Percentiles rank a stretch among this genome's conserved stretches.
Evolutionary conservation across 2,113 vertebrate species (phyloP).

Genomic region (Spheniscus mendiculus): DNA sequence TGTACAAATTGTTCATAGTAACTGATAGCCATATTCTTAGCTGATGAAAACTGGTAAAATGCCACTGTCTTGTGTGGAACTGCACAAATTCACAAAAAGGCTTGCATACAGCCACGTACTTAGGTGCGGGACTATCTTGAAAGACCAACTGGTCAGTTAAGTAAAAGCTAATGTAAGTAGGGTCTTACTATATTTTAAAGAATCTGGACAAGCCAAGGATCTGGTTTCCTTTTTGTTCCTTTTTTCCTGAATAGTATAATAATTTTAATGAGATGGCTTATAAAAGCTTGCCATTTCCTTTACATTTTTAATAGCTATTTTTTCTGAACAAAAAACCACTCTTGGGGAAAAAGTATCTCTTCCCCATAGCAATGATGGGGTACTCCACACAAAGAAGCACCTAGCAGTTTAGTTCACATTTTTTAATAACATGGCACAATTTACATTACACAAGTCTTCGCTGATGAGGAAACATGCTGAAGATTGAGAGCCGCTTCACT

Average conservation of each 20-base stretch:
- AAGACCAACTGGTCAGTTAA: neutral
- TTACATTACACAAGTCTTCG: conserved; percentile 98
- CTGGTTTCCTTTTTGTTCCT: neutral
- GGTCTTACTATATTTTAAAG: neutral
- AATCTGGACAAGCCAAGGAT: neutral
- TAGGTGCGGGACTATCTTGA: neutral
- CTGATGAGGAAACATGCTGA: conserved; percentile 98
- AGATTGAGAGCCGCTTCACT: conserved; percentile 91
- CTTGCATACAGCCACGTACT: neutral
- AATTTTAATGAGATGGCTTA: neutral
- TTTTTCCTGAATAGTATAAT: neutral
- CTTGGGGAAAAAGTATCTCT: neutral
- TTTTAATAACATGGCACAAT: conserved; percentile 99
- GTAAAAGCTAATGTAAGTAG: neutral
- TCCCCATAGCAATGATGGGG: conserved; percentile 46
- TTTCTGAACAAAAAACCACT: neutral
- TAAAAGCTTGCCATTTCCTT: neutral
- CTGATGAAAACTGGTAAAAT: neutral
- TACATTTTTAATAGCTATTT: neutral
- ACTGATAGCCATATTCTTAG: neutral
- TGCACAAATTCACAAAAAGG: neutral
- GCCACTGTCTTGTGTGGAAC: neutral
- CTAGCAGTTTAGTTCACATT: conserved; percentile 91
- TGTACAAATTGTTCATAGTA: neutral
- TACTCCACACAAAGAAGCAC: conserved; percentile 77